Base-by-base conservation (phyloP, 2,888 invertebrate species). In the Hirtodrosophila alboralis region DNA sequence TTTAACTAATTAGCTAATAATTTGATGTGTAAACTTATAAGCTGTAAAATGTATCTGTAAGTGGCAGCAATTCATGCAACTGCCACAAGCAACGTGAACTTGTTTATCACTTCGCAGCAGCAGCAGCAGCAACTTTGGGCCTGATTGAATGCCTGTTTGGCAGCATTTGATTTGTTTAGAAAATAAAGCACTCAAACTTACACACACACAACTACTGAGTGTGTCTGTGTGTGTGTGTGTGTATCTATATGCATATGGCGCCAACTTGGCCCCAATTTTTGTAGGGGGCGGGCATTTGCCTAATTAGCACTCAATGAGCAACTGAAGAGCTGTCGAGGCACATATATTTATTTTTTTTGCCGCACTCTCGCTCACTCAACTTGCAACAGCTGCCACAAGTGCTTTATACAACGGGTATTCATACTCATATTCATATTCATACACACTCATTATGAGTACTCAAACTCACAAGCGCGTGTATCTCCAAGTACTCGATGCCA, bases 131-230 rank as follows among this genome's bases (percentile, higher is more conserved):
- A 27, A 18, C 16, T 56, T 63, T 62, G 61, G 54, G n/a, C n/a
- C 80, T 87, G 87, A 87, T 84, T 83, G 84, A 87, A 79, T 84
- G 74, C 71, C 47, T 58, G 61, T 70, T 79, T 80, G 83, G 73
- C 88, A 86, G 67, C 83, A 77, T 68, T 73, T 86, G 86, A 87
- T 86, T 88, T 88, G 86, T 86, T 88, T 86, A 86, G 67, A 79
- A 76, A 83, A 86, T 81, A 80, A 72, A 81, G 62, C 70, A 79
- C 74, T 75, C 68, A 66, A 61, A 28, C 58, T 23, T 43, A 37
- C 14, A 28, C 34, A 44, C 21, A 30, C 28, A 31, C 31, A 48
- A 65, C 54, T 47, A 53, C 60, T 48, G 53, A n/a, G n/a, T n/a
- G n/a, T n/a, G n/a, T n/a, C 33, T 72, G 57, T 59, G 58, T 44